These are phyloP conservation scores for Pristis pectinata DNA, from an alignment of 2,797 vertebrate genomes.

Conservation along the genomic window DNA sequence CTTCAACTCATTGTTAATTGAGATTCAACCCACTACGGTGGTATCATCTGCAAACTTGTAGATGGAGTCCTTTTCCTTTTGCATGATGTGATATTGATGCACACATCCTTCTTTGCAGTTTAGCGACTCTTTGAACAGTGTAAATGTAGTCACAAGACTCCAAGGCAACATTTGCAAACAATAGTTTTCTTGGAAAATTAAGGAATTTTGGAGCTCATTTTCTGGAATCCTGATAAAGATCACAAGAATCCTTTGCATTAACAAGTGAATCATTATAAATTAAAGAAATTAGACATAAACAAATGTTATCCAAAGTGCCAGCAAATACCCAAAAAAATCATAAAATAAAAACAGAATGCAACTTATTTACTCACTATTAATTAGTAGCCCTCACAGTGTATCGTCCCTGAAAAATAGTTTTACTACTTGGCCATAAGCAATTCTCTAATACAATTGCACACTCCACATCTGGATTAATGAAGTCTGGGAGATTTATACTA, in stretches of 20 bases:
- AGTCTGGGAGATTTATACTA: slow-evolving; percentile 19
- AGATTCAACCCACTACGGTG: no score
- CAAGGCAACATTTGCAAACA: background rate
- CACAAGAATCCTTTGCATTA: background rate
- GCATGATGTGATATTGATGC: background rate
- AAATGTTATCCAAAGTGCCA: background rate
- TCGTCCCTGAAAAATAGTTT: slow-evolving; percentile 14
- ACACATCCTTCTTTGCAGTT: background rate
- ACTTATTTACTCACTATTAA: background rate
- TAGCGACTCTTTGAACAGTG: background rate
- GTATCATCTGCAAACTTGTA: no score
- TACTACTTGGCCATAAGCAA: background rate
- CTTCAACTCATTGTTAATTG: no score
- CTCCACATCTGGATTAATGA: slow-evolving; percentile 21
- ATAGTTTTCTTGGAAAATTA: background rate
- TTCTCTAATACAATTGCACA: slow-evolving; percentile 13
- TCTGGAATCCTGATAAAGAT: background rate
- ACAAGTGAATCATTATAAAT: background rate
- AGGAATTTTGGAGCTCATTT: background rate
- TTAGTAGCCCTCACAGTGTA: background rate
- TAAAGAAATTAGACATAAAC: background rate
- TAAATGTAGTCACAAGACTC: background rate
- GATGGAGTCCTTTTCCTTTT: no score
- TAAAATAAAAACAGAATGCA: background rate
- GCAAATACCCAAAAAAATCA: background rate